A percentile compares a stretch with the other conserved stretches of the same genome.
Conservation (phyloP, 2,888 invertebrate species). For the Megastigmus dorsalis region DNA sequence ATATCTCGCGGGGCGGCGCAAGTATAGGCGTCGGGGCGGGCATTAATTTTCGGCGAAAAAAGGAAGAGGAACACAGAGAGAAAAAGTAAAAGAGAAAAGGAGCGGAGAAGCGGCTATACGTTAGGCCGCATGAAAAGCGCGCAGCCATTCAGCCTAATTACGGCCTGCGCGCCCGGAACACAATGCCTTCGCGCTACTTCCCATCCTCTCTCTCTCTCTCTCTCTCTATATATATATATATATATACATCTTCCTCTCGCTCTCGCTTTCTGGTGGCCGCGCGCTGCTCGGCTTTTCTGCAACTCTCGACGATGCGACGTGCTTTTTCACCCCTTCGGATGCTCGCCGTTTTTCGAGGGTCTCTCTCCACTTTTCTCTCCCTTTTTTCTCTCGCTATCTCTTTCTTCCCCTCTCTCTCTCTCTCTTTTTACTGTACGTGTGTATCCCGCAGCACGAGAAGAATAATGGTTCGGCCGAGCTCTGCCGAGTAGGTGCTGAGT, state of each 20-base stretch:
- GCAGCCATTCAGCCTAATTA: slow-evolving; percentile 32
- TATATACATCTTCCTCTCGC: too few relatives aligned
- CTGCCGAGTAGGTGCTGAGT: slow-evolving; percentile 46
- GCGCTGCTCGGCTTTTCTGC: too few relatives aligned
- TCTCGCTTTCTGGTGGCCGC: too few relatives aligned
- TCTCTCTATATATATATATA: too few relatives aligned
- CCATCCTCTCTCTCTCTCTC: too few relatives aligned
- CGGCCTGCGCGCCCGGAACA: neutral
- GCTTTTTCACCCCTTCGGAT: neutral
- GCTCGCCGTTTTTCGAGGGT: neutral
- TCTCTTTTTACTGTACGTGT: neutral
- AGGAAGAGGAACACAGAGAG: neutral
- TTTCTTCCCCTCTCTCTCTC: neutral
- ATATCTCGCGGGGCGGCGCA: neutral
- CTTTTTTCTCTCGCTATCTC: slow-evolving; percentile 23
- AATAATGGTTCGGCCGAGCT: slow-evolving; percentile 40
- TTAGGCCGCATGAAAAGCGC: neutral
- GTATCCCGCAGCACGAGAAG: slow-evolving; percentile 8
- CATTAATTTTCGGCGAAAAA: slow-evolving; percentile 9
- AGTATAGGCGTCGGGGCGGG: neutral
- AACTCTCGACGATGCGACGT: neutral
- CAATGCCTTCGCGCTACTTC: slow-evolving; percentile 8
- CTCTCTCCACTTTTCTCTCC: neutral
- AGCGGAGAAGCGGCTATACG: too few relatives aligned
- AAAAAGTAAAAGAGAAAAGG: too few relatives aligned